Conservation (phyloP, 2,888 invertebrate genomes). For the Orchestes rusci region DNA sequence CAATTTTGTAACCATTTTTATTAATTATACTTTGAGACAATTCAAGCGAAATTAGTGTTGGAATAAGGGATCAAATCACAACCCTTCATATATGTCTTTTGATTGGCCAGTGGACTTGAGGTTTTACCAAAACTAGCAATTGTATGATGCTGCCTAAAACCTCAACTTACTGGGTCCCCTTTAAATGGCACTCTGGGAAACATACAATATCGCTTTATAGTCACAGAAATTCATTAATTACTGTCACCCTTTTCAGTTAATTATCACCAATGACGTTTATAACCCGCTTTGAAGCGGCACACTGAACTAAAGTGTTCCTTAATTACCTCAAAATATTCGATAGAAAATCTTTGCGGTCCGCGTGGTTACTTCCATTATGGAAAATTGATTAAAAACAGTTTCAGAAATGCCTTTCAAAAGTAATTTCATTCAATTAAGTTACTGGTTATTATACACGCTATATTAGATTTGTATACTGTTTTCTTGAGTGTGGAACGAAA, state of each 20-base stretch:
- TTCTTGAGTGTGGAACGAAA: no score
- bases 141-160: no score
- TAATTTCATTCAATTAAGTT: constrained; percentile 21
- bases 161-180: no score
- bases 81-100: no score
- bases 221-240: constrained; percentile 36
- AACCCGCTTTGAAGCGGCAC: constrained; percentile 30
- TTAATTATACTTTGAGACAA: no score
- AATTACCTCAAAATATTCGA: constrained; percentile 30
- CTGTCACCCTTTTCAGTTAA: constrained; percentile 38
- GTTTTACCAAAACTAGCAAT: no score
- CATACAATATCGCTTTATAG: constrained; percentile 33
- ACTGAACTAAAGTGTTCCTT: constrained; percentile 33
- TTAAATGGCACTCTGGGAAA: constrained; percentile 20
- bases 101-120: no score
- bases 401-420: constrained; percentile 16
- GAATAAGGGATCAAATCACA: no score
- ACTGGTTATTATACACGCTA: constrained; percentile 11
- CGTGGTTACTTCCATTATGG: constrained; percentile 14
- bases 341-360: constrained; percentile 19
- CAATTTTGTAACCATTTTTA: no score
- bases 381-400: constrained; percentile 19
- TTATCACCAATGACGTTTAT: constrained; percentile 35
- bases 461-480: constrained; percentile 4
- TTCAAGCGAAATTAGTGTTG: no score